phyloP scores from a whole-genome alignment of 2,797 vertebrate species.

The Ibycter americanus region DNA sequence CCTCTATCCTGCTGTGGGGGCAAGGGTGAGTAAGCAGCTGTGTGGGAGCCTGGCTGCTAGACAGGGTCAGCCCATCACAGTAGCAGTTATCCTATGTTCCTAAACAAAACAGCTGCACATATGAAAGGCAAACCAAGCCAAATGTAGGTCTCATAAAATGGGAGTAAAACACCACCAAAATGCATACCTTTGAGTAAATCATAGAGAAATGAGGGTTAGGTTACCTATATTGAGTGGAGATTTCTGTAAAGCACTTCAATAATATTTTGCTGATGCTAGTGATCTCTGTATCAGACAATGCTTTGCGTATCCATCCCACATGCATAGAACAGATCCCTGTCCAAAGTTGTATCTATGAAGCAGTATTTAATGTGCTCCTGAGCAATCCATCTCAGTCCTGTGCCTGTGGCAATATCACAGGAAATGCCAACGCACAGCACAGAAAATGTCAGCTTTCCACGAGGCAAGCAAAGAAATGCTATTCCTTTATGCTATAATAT shows the following conservation, averaged over 20 bases:
- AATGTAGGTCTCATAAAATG: neutral
- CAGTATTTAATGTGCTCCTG: constrained; percentile 30
- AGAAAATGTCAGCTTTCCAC: constrained; percentile 56
- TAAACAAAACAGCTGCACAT: neutral
- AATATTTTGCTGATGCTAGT: neutral
- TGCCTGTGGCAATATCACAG: constrained; percentile 49
- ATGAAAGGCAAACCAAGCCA: neutral
- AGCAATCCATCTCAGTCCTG: constrained; percentile 14
- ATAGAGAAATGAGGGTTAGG: neutral
- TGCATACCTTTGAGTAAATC: neutral
- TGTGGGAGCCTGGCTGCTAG: neutral
- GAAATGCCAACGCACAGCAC: constrained; percentile 49
- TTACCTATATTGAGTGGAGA: neutral
- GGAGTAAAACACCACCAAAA: neutral
- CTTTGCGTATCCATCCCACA: neutral
- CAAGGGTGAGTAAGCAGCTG: neutral
- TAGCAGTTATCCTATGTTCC: neutral
- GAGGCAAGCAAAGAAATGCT: constrained; percentile 33
- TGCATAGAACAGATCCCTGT: constrained; percentile 6
- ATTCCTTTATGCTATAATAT: neutral
- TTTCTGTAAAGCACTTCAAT: neutral
- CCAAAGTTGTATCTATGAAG: constrained; percentile 17
- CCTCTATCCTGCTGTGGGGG: neutral
- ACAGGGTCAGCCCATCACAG: neutral
- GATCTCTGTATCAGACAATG: neutral